Evolutionary conservation across 2,797 vertebrate species (phyloP).

Genomic region (Novumbra hubbsi): DNA sequence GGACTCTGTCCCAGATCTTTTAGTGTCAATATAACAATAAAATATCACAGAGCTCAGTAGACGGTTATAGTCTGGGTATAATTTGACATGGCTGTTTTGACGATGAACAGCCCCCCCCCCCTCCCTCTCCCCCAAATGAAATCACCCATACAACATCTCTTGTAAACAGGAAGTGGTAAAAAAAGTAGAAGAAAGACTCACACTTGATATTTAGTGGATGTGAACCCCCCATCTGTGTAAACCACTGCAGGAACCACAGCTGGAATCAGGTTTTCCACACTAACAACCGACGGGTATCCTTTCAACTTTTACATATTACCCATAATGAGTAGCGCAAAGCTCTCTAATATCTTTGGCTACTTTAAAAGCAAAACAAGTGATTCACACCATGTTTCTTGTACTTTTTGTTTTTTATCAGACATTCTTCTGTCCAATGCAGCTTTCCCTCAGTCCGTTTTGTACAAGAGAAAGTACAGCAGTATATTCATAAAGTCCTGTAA

Average conservation of each 20-base stretch:
- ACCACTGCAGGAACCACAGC: neutral
- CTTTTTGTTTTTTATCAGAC: too few species aligned
- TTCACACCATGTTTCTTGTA: too few species aligned
- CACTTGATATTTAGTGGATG: neutral
- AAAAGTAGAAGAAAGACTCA: constrained; percentile 3
- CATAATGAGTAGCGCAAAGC: too few species aligned
- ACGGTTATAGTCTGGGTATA: neutral
- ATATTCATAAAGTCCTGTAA: too few species aligned
- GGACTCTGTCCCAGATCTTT: neutral
- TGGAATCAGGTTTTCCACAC: too few species aligned
- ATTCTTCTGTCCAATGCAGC: too few species aligned
- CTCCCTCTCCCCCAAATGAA: neutral
- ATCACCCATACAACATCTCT: constrained; percentile 23
- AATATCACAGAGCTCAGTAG: neutral
- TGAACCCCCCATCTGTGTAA: neutral
- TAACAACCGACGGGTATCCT: too few species aligned
- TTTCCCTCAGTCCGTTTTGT: too few species aligned
- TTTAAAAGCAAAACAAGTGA: too few species aligned
- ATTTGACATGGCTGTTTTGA: neutral
- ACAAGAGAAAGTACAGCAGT: too few species aligned
- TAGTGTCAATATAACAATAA: neutral
- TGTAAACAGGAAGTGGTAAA: constrained; percentile 51
- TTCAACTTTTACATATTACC: too few species aligned
- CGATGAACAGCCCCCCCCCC: neutral
- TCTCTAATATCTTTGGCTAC: too few species aligned